Evolutionary conservation across 2,113 vertebrate species (phyloP).

Genomic region (Nothobranchius kuhntae): DNA sequence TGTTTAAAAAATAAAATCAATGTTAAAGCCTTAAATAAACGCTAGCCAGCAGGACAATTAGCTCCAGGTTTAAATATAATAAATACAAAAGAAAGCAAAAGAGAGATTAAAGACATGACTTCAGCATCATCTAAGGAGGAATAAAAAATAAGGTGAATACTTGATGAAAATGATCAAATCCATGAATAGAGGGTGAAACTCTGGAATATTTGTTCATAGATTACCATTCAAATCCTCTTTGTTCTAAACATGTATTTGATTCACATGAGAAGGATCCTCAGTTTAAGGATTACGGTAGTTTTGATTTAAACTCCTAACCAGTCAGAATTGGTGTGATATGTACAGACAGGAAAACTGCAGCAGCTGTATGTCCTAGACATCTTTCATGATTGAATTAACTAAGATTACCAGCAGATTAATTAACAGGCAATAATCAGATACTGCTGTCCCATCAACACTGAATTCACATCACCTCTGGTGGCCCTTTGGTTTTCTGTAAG

Average conservation of each 20-base stretch:
- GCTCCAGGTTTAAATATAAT: conserved; percentile 49
- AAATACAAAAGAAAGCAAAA: conserved; percentile 30
- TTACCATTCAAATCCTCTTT: conserved; percentile 18
- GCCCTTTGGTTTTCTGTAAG: conserved; percentile 17
- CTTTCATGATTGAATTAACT: conserved; percentile 4
- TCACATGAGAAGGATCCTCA: conserved; percentile 11
- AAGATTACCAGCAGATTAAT: conserved; percentile 12
- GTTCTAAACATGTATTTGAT: conserved; percentile 8
- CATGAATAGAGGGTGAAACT: conserved; percentile 20
- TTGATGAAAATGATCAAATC: conserved; percentile 30
- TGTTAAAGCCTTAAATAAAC: conserved; percentile 14
- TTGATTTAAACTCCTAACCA: neutral
- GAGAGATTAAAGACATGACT: neutral
- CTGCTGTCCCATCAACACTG: conserved; percentile 26
- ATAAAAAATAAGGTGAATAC: neutral
- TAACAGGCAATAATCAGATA: conserved; percentile 11
- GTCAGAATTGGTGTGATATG: neutral
- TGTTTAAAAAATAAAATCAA: conserved; percentile 16
- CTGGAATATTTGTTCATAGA: conserved; percentile 5
- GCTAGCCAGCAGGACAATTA: conserved; percentile 13
- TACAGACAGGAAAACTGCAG: neutral
- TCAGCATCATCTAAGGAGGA: neutral
- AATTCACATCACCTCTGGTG: neutral
- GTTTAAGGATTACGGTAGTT: conserved; percentile 15
- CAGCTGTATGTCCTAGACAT: neutral